Base-by-base conservation (phyloP, 2,888 invertebrate species). In the Limnephilus lunatus region DNA sequence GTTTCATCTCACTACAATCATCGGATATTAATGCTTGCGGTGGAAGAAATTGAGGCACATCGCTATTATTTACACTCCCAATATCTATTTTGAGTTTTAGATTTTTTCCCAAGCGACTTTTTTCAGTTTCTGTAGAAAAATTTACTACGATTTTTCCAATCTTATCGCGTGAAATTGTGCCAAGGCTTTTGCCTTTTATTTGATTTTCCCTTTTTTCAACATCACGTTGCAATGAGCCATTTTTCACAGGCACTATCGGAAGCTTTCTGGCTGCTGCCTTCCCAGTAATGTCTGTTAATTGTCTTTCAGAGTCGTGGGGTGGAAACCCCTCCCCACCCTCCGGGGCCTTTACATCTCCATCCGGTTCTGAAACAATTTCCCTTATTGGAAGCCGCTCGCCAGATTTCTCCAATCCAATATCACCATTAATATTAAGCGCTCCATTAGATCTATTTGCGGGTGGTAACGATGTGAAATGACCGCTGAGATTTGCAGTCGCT, bases 211-310 rank as follows among this genome's bases (percentile, higher is more conserved):
- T 89, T 88, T 92, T 92, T 87, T 53, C 31, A 31, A 30, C 91
- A 88, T 93, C 90, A 90, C 93, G 93, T 92, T 92, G 92, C 91
- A 90, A 81, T 68, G 91, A 85, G 87, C 92, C 92, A 93, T 93
- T 93, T 93, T 93, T 93, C 93, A 93, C 92, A 83, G 91, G 53
- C 81, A 91, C 90, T 68, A 85, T 90, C 91, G 39, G 86, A 85
- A 85, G 83, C 90, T 83, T 92, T 89, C 92, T 92, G 91, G 83
- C 92, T 82, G 88, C 85, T 85, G 91, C 90, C 90, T 93, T 88
- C 32, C 31, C 92, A 31, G 92, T 92, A 93, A 93, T 92, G 91
- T 93, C 93, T 92, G 89, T 92, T 93, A 93, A 93, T 93, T 93
- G 93, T 93, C 92, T 93, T 89, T 89, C 93, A 91, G 92, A 44